phyloP scores from a whole-genome alignment of 2,888 invertebrate species.

The Spisula solida region DNA sequence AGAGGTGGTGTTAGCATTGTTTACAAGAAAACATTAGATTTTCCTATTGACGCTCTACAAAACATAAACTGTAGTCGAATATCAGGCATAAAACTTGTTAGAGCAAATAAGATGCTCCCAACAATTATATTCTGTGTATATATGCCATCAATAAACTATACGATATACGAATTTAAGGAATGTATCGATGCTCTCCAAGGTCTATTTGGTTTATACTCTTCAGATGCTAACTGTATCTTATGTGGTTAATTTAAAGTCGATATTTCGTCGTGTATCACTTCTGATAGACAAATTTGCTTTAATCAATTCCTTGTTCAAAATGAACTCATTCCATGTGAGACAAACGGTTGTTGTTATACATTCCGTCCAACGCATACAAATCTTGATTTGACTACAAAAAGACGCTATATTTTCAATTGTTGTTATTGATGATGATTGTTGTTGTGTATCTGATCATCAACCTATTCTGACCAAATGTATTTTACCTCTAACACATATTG shows the following conservation, averaged over 20 bases:
- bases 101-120: neutral
- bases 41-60: neutral
- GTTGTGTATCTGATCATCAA: slow-evolving; percentile 21
- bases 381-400: too few relatives aligned
- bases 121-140: too few relatives aligned
- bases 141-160: too few relatives aligned
- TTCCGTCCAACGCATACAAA: too few relatives aligned
- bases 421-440: slow-evolving; percentile 15
- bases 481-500: too few relatives aligned
- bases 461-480: neutral
- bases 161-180: neutral
- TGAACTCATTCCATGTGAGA: too few relatives aligned
- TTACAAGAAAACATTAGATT: neutral
- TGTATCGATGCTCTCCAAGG: neutral
- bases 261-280: neutral
- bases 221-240: neutral
- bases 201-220: neutral
- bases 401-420: neutral
- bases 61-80: too few relatives aligned
- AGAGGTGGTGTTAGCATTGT: neutral
- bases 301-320: too few relatives aligned
- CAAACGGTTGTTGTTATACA: neutral
- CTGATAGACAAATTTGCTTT: too few relatives aligned
- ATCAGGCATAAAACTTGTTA: neutral
- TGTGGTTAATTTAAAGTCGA: neutral